Evolutionary conservation across 2,888 invertebrate genomes (phyloP).

Genomic region (Hypomecis atomaria): DNA sequence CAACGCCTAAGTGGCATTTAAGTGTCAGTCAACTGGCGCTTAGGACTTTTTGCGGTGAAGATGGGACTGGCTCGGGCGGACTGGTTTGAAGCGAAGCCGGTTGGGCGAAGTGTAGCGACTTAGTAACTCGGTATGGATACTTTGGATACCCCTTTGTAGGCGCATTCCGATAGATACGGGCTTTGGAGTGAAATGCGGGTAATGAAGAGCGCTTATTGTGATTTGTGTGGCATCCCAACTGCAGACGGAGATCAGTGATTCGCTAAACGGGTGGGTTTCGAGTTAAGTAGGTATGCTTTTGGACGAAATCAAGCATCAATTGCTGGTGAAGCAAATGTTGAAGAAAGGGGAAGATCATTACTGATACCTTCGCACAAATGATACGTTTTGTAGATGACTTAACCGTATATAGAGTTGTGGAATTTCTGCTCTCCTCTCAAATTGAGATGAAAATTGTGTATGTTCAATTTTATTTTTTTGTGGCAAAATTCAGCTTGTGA

Average conservation of each 20-base stretch:
- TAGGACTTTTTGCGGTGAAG: constrained; percentile 63
- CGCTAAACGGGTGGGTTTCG: constrained; percentile 34
- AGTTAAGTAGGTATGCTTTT: no score
- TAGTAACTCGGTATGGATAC: constrained; percentile 67
- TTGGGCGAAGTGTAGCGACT: constrained; percentile 77
- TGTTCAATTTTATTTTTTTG: no score
- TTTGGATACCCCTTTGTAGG: constrained; percentile 73
- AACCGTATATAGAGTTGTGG: no score
- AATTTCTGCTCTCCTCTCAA: no score
- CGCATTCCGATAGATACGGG: constrained; percentile 81
- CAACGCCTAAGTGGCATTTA: constrained; percentile 80
- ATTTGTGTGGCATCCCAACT: constrained; percentile 74
- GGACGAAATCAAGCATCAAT: no score
- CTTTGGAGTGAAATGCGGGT: constrained; percentile 73
- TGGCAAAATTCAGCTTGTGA: no score
- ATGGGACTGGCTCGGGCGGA: constrained; percentile 56
- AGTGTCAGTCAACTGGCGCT: constrained; percentile 81
- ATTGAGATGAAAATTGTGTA: no score
- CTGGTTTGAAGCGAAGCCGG: constrained; percentile 75
- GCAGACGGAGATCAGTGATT: constrained; percentile 42
- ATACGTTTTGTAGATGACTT: no score
- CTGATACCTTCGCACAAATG: no score
- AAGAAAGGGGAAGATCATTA: no score
- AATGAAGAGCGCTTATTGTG: constrained; percentile 81
- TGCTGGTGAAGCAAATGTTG: no score